Base-by-base conservation (phyloP, 2,113 vertebrate species). In the Turnix velox region DNA sequence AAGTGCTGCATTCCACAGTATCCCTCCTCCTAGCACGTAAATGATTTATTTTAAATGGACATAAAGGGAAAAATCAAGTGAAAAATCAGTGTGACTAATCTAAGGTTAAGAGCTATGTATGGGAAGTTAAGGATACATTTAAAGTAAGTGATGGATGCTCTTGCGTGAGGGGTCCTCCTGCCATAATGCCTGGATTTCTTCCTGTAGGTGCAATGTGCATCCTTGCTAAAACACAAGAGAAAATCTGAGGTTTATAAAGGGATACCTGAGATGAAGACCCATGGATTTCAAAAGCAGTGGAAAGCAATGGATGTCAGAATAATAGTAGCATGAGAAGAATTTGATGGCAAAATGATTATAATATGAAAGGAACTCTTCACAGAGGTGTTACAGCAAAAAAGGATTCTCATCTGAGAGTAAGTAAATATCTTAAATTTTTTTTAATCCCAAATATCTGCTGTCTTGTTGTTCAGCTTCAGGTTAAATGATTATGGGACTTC, bases 71-170 rank as follows among this genome's bases (percentile, higher is more conserved):
- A 4, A 55, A 69, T n/a, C n/a, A 86, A 73, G 72, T 62, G 75
- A 85, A 92, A 93, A 93, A 71, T 71, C 84, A 28, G 17, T 71
- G 65, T 91, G 84, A 88, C 22, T 48, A 73, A 67, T 90, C 46
- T 77, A 31, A 81, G 76, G 42, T 96, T 90, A 93, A 94, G 86
- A 92, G 61, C 76, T 81, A 35, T 55, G 10, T 81, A 88, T 71
- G 68, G 43, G 73, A 55, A 81, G 65, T 67, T 78, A 59, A 77
- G 63, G 42, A 75, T 83, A 14, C 42, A 4, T 84, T 71, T 84
- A 69, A 81, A 54, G 23, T 78, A 73, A 78, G 40, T 49, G 51
- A 81, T 81, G 48, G n/a, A 66, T 77, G 22, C 48, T 71, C 10
- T 84, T 3, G 1, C 6, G 0, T 61, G 85, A 87, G 49, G 17